phyloP scores from a whole-genome alignment of 2,888 invertebrate genomes.

The Caenorhabditis afra region DNA sequence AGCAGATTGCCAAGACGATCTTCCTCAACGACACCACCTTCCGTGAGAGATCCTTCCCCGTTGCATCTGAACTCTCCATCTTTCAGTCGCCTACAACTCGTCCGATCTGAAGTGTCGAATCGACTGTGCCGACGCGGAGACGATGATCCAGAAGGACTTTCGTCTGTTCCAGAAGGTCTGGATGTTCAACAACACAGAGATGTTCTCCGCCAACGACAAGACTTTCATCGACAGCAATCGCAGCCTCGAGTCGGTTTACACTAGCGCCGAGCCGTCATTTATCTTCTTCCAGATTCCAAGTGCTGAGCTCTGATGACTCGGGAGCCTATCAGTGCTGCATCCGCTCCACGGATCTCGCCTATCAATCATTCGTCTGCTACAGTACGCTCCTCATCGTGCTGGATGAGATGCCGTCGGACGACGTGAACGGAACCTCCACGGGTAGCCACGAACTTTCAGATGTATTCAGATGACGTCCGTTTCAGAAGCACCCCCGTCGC shows the following conservation, averaged over 20 bases:
- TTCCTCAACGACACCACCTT: slow-evolving; percentile 52
- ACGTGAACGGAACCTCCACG: slow-evolving; percentile 17
- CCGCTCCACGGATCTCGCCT: slow-evolving; percentile 47
- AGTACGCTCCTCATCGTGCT: slow-evolving; percentile 39
- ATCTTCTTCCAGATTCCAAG: slow-evolving; percentile 40
- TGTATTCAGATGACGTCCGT: not conserved
- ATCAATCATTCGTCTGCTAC: slow-evolving; percentile 58
- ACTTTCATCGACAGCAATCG: slow-evolving; percentile 60
- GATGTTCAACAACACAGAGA: slow-evolving; percentile 52
- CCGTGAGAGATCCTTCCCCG: slow-evolving; percentile 6
- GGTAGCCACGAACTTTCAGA: not conserved
- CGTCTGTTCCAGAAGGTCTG: slow-evolving; percentile 52
- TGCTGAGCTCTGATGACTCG: slow-evolving; percentile 37
- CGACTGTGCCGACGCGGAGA: slow-evolving; percentile 53
- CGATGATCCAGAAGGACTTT: slow-evolving; percentile 45
- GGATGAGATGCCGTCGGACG: slow-evolving; percentile 43
- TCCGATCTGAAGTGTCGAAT: slow-evolving; percentile 46
- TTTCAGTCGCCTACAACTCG: slow-evolving; percentile 48
- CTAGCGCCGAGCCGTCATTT: too few species aligned
- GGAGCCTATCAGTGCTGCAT: slow-evolving; percentile 54
- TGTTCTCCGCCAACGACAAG: slow-evolving; percentile 50
- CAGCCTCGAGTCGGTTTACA: slow-evolving; percentile 38
- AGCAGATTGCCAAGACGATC: slow-evolving; percentile 49
- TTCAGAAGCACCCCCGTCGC: slow-evolving; percentile 39
- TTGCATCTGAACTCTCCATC: not conserved